phyloP scores from a whole-genome alignment of 1,140 invertebrate genomes.

The Penaeus chinensis region DNA sequence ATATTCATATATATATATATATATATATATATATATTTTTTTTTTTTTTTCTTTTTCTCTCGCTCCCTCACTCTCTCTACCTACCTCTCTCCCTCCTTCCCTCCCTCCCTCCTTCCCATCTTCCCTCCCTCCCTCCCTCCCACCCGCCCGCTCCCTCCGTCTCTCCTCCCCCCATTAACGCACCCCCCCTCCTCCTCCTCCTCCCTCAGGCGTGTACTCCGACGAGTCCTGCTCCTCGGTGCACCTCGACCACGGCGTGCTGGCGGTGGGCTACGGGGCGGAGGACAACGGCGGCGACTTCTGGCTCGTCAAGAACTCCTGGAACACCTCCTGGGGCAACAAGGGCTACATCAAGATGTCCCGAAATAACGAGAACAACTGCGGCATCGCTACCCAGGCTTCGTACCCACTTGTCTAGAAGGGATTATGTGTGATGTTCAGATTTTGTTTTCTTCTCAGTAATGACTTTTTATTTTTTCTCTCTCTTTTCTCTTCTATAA shows the following conservation, averaged over 20 bases:
- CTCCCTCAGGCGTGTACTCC: constrained; percentile 75
- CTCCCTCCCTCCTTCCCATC: not conserved
- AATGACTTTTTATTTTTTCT: not conserved
- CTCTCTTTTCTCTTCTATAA: not conserved
- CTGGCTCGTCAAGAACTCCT: constrained; percentile 88
- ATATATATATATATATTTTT: not conserved
- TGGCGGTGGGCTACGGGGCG: constrained; percentile 85
- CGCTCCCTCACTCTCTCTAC: not conserved
- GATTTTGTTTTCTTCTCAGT: too few species aligned
- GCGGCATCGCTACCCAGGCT: constrained; percentile 86
- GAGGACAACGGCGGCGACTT: constrained; percentile 77
- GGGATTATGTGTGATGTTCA: not conserved
- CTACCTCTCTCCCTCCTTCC: not conserved
- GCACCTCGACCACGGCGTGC: constrained; percentile 89
- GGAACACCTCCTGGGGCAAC: constrained; percentile 85
- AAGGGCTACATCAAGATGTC: constrained; percentile 91
- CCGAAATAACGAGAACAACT: constrained; percentile 87
- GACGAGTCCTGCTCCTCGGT: constrained; percentile 76
- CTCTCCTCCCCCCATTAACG: constrained; percentile 80
- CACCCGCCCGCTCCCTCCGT: constrained; percentile 66
- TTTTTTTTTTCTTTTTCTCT: not conserved
- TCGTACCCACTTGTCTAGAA: constrained; percentile 86
- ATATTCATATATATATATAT: constrained; percentile 1
- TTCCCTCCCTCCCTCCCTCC: not conserved
- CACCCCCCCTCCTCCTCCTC: not conserved